Evolutionary conservation across 1,140 invertebrate species (phyloP), one percentile per base, ranked within the genome.

Genomic region (Sweltsa coloradensis): DNA sequence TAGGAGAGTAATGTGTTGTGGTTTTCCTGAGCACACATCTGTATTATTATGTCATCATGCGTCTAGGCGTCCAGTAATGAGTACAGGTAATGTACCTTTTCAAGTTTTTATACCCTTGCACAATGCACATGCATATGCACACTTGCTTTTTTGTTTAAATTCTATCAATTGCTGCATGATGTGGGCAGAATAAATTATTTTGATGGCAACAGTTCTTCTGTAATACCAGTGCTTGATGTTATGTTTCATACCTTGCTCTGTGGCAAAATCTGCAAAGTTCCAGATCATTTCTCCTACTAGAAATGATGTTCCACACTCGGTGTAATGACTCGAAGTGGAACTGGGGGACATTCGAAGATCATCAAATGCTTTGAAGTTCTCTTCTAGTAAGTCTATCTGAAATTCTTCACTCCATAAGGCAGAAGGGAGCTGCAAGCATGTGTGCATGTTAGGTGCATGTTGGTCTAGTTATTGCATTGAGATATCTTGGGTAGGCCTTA

Each of bases 211-310:
- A 40, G 9, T 13, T 9, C 9, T 40, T 18, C 9, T 21, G 19
- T 18, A 21, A 9, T 13, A 18, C 9, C 19, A 21, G 18, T 18
- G 18, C 9, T 31, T n/a, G 9, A 14, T 31, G 29, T 31, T n/a
- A 18, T n/a, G 39, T 11, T 9, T 40, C 19, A 40, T n/a, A 77
- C 75, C 65, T 67, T 78, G 69, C 36, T 64, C 63, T 4, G 77
- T 79, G 51, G 73, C 70, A 59, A 81, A 81, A 57, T 81, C 79
- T 22, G 77, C 79, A 67, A 83, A 83, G 54, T 82, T 83, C 80
- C 80, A 83, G 25, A 82, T 71, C 72, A 81, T 76, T 66, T 83
- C 81, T 3, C 79, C 81, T 27, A 74, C 62, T 37, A 83, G 67
- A 50, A 67, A 70, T 9, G 66, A 62, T 44, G 54, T 44, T 5